Base-by-base conservation (phyloP, 2,113 vertebrate species). In the Paramormyrops kingsleyae region DNA sequence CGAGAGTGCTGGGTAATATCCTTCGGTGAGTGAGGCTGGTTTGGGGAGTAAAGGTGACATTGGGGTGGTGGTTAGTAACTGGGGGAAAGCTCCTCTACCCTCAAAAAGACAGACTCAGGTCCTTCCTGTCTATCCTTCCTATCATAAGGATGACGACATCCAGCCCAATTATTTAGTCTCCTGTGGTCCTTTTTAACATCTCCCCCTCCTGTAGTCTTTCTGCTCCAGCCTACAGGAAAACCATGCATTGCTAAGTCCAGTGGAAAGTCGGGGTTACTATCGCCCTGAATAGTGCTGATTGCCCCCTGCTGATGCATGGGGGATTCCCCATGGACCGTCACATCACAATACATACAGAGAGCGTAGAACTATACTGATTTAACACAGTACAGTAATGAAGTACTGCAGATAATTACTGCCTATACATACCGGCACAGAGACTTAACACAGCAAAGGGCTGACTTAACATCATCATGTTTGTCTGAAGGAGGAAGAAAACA, bases 181-280 rank as follows among this genome's bases (percentile, higher is more conserved):
- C 27, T 0, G 3, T 84, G 42, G 5, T 17, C 15, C 13, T 47
- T 84, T 84, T 46, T 31, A 44, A 39, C 49, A 5, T 27, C 90
- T 39, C 91, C 1, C 8, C 90, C 74, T 89, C 88, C 70, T 85
- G 4, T 74, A 98, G 97, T 96, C 97, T n/a, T 96, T 97, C n/a
- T 98, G 97, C 97, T 92, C 92, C 89, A 96, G 94, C 90, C 93
- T 98, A 70, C 95, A 94, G 89, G 96, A 95, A 39, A 97, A 98
- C 56, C 97, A 98, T 87, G 91, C 93, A 8, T 95, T 97, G 46
- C 91, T 98, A 92, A 97, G 95, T 44, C 94, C 97, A 3, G 93
- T 31, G 62, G 62, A 31, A 70, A 31, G 31, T 31, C 0, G 3
- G 62, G 62, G 9, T 70, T 70, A 31, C 9, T 70, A n/a, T 70